phyloP scores from a whole-genome alignment of 2,888 invertebrate species.

The Serripes groenlandicus region DNA sequence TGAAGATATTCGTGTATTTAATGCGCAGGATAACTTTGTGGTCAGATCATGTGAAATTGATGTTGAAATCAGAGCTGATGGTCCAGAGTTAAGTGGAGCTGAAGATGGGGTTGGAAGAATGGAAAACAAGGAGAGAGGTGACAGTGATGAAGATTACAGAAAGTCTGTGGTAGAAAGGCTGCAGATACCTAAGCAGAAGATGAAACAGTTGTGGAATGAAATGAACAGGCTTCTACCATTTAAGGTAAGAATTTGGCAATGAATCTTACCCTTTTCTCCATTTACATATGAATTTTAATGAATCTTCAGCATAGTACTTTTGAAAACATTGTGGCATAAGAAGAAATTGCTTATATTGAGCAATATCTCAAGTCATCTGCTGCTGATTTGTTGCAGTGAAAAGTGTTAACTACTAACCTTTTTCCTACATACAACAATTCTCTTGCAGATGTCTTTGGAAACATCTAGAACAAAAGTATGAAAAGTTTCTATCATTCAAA shows the following conservation, averaged over 20 bases:
- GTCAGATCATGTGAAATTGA: slow-evolving; percentile 70
- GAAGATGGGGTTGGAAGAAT: not conserved
- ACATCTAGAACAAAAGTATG: too few species aligned
- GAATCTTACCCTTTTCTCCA: not conserved
- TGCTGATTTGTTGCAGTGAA: too few species aligned
- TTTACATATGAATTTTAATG: too few species aligned
- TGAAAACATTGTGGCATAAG: too few species aligned
- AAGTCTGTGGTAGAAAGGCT: not conserved
- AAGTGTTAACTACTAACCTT: too few species aligned
- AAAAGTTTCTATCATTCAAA: too few species aligned
- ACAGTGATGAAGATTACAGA: not conserved
- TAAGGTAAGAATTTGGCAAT: slow-evolving; percentile 43
- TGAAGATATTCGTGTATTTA: slow-evolving; percentile 68
- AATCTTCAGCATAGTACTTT: too few species aligned
- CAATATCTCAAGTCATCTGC: too few species aligned
- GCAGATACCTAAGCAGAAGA: slow-evolving; percentile 33
- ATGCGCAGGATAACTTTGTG: slow-evolving; percentile 78
- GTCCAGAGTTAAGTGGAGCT: not conserved
- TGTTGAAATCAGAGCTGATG: slow-evolving; percentile 39
- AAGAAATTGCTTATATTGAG: too few species aligned
- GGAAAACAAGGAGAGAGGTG: not conserved
- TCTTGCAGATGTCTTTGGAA: too few species aligned
- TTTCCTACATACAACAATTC: too few species aligned
- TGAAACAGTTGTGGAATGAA: slow-evolving; percentile 33
- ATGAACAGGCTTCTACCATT: slow-evolving; percentile 63